These are phyloP conservation scores for Pseudococcus viburni DNA, from an alignment of 2,888 invertebrate species.

Conservation along the genomic window DNA sequence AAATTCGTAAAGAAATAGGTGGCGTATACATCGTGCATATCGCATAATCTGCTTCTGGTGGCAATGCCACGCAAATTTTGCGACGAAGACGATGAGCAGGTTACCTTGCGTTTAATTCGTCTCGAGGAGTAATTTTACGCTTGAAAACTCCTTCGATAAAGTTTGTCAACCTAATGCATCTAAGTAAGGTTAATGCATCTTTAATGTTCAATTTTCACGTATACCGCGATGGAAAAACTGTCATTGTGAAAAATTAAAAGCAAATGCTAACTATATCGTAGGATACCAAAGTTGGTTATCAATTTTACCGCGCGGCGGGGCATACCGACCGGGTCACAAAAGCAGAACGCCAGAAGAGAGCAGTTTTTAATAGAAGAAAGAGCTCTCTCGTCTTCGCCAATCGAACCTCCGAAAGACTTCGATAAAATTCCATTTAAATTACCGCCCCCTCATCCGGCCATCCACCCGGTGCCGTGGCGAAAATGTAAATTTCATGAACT, in stretches of 20 bases:
- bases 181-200: conserved; percentile 20
- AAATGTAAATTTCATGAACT: conserved; percentile 33
- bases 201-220: background rate
- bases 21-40: too few species aligned
- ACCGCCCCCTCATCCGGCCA: background rate
- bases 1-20: too few species aligned
- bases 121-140: conserved; percentile 29
- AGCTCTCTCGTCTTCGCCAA: background rate
- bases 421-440: conserved; percentile 40
- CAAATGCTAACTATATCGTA: background rate
- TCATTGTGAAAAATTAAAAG: conserved; percentile 48
- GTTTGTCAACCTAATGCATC: conserved; percentile 36
- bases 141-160: background rate
- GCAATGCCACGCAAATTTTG: background rate
- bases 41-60: background rate
- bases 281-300: conserved; percentile 16
- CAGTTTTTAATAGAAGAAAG: conserved; percentile 17
- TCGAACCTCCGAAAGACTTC: background rate
- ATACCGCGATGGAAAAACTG: conserved; percentile 9
- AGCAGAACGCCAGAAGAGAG: background rate
- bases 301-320: background rate
- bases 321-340: background rate
- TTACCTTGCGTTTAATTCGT: conserved; percentile 16
- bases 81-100: background rate
- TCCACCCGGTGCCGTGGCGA: too few species aligned